These are phyloP conservation scores for Catocala fraxini DNA, from an alignment of 2,888 invertebrate species.

Conservation along the genomic window DNA sequence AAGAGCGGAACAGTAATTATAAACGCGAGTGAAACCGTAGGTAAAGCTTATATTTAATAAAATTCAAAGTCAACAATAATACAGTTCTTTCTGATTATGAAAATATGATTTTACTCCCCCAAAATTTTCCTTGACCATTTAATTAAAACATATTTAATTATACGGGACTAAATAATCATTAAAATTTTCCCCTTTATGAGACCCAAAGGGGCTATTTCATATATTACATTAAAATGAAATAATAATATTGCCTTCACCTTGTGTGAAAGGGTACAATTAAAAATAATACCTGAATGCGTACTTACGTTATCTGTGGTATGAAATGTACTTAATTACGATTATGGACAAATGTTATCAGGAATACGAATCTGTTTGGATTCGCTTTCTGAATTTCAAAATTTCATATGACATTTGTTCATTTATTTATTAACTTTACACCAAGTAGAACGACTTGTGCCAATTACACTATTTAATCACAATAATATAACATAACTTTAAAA, in stretches of 20 bases:
- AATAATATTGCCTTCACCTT: constrained; percentile 22
- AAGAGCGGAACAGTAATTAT: no score
- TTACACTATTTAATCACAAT: no score
- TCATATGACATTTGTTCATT: no score
- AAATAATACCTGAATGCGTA: constrained; percentile 7
- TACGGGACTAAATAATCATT: constrained; percentile 28
- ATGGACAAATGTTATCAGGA: no score
- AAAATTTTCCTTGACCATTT: constrained; percentile 15
- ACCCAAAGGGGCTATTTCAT: constrained; percentile 27
- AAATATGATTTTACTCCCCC: constrained; percentile 13
- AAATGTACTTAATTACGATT: no score
- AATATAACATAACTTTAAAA: no score
- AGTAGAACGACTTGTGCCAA: no score
- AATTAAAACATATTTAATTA: constrained; percentile 28
- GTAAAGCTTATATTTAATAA: background rate
- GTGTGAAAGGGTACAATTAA: constrained; percentile 4
- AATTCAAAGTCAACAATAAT: constrained; percentile 10
- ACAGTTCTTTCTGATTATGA: constrained; percentile 8
- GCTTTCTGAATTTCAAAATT: no score
- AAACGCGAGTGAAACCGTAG: no score
- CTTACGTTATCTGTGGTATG: no score
- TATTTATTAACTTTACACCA: no score
- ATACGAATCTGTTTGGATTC: no score
- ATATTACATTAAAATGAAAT: constrained; percentile 25
- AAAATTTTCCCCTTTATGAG: constrained; percentile 25